Evolutionary conservation across 2,888 invertebrate genomes (phyloP).

Genomic region (Hirtodrosophila confusa): DNA sequence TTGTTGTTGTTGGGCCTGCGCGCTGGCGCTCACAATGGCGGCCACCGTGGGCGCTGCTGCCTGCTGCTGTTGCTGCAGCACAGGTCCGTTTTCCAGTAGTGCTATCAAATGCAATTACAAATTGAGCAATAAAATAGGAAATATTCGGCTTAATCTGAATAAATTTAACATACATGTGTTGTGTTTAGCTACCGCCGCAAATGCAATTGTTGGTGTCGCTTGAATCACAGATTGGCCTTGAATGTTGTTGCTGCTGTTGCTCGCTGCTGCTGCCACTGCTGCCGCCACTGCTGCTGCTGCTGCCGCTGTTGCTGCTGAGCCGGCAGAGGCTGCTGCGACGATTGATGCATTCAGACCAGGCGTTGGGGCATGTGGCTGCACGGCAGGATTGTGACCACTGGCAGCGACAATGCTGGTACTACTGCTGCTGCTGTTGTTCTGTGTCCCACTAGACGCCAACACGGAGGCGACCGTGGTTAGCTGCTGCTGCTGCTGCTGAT

Average conservation of each 20-base stretch:
- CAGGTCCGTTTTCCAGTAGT: slow-evolving; percentile 84
- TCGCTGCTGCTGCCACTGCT: slow-evolving; percentile 44
- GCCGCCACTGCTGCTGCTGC: slow-evolving; percentile 37
- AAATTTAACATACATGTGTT: slow-evolving; percentile 83
- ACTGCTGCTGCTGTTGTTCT: slow-evolving; percentile 56
- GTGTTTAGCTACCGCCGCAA: slow-evolving; percentile 88
- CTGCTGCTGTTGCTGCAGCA: slow-evolving; percentile 66
- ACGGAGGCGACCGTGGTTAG: slow-evolving; percentile 75
- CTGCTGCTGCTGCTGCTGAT: slow-evolving; percentile 78
- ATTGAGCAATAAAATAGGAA: too few species aligned
- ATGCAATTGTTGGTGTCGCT: slow-evolving; percentile 85
- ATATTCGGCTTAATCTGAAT: too few species aligned
- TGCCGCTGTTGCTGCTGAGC: slow-evolving; percentile 39
- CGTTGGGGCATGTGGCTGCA: slow-evolving; percentile 82
- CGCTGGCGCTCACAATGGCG: slow-evolving; percentile 77
- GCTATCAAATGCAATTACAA: too few species aligned
- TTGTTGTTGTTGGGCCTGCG: slow-evolving; percentile 55
- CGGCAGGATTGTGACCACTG: slow-evolving; percentile 75
- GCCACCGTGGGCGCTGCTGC: slow-evolving; percentile 78
- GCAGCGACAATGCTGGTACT: slow-evolving; percentile 55
- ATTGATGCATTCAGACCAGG: slow-evolving; percentile 79
- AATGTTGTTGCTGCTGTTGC: slow-evolving; percentile 72
- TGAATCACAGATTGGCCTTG: slow-evolving; percentile 85
- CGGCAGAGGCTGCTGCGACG: slow-evolving; percentile 42
- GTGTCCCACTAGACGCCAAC: slow-evolving; percentile 68